Evolutionary conservation across 2,113 vertebrate genomes (phyloP).

Genomic region (Taxidea taxus): DNA sequence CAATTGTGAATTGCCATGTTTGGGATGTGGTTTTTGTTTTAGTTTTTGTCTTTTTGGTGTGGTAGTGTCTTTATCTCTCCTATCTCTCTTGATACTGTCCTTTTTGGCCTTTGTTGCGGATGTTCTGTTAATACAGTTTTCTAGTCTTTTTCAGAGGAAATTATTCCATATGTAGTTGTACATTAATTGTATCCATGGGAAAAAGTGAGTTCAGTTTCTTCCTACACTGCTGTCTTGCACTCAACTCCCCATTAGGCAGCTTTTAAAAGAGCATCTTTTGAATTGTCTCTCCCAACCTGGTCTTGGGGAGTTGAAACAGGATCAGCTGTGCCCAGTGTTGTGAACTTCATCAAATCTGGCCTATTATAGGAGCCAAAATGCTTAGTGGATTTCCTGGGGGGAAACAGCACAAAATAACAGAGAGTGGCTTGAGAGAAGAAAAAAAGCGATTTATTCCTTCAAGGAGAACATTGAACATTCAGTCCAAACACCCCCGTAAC

Average conservation of each 20-base stretch:
- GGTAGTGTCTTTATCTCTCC: background rate
- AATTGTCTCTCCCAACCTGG: background rate
- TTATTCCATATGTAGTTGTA: background rate
- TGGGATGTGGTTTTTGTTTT: background rate
- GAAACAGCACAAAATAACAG: constrained; percentile 59
- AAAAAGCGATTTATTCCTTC: constrained; percentile 71
- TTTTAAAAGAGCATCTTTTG: constrained; percentile 42
- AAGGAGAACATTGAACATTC: constrained; percentile 66
- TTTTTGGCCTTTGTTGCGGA: background rate
- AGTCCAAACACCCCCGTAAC: constrained; percentile 73
- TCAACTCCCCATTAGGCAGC: background rate
- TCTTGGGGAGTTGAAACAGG: constrained; percentile 21
- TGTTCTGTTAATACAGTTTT: background rate
- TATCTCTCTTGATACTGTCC: background rate
- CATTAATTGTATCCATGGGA: background rate
- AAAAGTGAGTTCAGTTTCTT: background rate
- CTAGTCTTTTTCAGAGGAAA: background rate
- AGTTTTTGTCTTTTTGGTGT: background rate
- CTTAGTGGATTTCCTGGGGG: constrained; percentile 71
- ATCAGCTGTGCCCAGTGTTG: constrained; percentile 3
- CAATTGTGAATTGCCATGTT: background rate
- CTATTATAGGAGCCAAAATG: constrained; percentile 67
- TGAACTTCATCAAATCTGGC: constrained; percentile 68
- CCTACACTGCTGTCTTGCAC: background rate
- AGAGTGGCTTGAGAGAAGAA: constrained; percentile 54